A percentile compares a stretch with the other conserved stretches of the same genome.
These are phyloP conservation scores for Anseranas semipalmata DNA, from an alignment of 2,113 vertebrate species.

Conservation along the genomic window DNA sequence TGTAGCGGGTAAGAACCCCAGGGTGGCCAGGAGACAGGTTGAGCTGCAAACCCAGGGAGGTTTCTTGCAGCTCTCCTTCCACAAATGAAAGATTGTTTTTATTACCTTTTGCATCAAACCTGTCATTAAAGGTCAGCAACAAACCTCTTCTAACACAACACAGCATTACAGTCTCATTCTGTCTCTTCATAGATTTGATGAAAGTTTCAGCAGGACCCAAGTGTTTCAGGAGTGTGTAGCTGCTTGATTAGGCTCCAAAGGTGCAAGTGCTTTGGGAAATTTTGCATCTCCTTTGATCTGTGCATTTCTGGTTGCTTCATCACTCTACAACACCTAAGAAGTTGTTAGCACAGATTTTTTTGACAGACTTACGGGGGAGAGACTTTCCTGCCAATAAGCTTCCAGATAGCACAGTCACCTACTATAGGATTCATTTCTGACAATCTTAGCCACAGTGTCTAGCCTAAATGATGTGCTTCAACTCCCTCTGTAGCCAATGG, in stretches of 20 bases:
- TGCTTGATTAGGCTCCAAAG: background rate
- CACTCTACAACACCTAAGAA: background rate
- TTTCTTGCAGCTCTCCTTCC: background rate
- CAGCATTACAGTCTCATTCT: background rate
- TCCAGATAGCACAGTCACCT: background rate
- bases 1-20: background rate
- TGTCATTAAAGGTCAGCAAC: constrained; percentile 26
- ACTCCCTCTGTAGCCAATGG: background rate
- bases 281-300: background rate
- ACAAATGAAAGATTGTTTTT: background rate
- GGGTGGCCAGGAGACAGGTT: background rate
- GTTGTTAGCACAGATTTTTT: background rate
- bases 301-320: background rate
- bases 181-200: background rate
- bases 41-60: background rate
- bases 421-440: background rate
- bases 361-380: background rate
- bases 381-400: background rate
- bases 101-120: background rate
- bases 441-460: background rate
- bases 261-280: background rate
- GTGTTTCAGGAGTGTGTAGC: fast-evolving
- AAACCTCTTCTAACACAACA: background rate
- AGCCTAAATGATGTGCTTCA: background rate
- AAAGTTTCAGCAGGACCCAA: background rate